Evolutionary conservation across 2,888 invertebrate genomes (phyloP).

Genomic region (Melangyna quadrimaculata): DNA sequence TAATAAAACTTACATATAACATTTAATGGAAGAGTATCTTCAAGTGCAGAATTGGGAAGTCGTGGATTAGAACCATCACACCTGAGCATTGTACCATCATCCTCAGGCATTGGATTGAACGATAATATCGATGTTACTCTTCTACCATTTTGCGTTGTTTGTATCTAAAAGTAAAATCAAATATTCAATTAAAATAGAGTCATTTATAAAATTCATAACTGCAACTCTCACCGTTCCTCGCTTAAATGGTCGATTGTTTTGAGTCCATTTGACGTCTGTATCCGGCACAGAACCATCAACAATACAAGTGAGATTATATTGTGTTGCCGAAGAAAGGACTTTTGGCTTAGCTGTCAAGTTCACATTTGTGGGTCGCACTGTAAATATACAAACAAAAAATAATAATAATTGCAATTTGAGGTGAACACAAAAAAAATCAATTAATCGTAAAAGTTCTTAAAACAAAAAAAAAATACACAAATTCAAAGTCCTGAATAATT

Average conservation of each 20-base stretch:
- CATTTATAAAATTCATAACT: constrained; percentile 74
- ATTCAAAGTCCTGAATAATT: constrained; percentile 33
- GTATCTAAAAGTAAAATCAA: constrained; percentile 83
- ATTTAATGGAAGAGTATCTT: constrained; percentile 91
- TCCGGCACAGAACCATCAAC: constrained; percentile 93
- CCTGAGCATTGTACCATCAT: constrained; percentile 91
- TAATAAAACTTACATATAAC: constrained; percentile 96
- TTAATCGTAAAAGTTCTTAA: constrained; percentile 15
- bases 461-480: not conserved
- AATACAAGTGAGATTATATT: constrained; percentile 90
- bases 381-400: constrained; percentile 35
- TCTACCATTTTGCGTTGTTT: constrained; percentile 86
- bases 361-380: constrained; percentile 91
- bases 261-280: constrained; percentile 92
- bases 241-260: constrained; percentile 89
- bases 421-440: constrained; percentile 36
- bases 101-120: constrained; percentile 91
- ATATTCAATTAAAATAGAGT: not conserved
- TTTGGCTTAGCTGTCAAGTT: constrained; percentile 89
- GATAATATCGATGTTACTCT: constrained; percentile 89
- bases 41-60: constrained; percentile 88
- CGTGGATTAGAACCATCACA: constrained; percentile 93
- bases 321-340: constrained; percentile 89
- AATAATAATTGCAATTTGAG: constrained; percentile 22
- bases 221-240: constrained; percentile 85